These are phyloP conservation scores for Rhea pennata DNA, from an alignment of 2,113 vertebrate genomes.

Conservation along the genomic window DNA sequence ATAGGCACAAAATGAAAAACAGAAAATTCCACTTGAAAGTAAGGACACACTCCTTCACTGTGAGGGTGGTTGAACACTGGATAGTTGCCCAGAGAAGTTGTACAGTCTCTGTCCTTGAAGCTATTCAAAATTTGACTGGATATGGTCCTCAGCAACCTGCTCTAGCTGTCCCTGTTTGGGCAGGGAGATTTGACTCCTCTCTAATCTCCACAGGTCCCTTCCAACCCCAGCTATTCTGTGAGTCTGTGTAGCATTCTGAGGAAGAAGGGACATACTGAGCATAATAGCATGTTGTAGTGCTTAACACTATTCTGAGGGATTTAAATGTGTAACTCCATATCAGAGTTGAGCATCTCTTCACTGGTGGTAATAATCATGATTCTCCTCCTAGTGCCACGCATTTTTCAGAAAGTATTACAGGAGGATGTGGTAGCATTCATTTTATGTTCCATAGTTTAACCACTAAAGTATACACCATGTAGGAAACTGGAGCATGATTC, in stretches of 20 bases:
- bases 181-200: too few species aligned
- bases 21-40: too few species aligned
- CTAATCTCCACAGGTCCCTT: neutral
- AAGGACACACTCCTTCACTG: too few species aligned
- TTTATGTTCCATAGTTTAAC: neutral
- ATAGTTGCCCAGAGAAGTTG: too few species aligned
- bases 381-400: neutral
- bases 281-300: neutral
- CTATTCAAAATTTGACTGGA: too few species aligned
- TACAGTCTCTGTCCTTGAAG: too few species aligned
- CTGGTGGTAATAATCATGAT: neutral
- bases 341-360: neutral
- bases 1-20: too few species aligned
- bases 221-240: too few species aligned
- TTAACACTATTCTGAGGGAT: neutral
- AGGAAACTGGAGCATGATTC: neutral
- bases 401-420: neutral
- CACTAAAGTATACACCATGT: neutral
- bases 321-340: neutral
- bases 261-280: neutral
- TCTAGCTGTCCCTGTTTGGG: too few species aligned
- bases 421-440: neutral
- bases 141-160: too few species aligned
- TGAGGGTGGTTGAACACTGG: too few species aligned
- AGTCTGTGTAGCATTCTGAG: neutral